Conservation (phyloP, 1,140 invertebrate species). For the Brachionus rotundiformis region DNA sequence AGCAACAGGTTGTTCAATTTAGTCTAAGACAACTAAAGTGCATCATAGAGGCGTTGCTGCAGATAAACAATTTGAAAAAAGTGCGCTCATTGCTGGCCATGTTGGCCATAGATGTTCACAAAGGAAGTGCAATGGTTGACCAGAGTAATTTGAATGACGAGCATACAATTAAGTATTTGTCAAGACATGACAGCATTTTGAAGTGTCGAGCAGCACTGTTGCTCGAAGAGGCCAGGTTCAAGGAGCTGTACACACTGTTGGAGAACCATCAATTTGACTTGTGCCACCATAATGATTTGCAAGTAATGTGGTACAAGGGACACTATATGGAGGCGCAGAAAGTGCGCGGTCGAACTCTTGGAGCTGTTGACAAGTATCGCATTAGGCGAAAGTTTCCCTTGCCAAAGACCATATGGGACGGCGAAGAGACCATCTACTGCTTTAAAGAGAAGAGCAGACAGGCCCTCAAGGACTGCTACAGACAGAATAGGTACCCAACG, state of each 20-base stretch:
- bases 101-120: neutral
- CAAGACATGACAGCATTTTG: conserved; percentile 77
- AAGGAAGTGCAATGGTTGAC: neutral
- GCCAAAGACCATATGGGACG: conserved; percentile 97
- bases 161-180: neutral
- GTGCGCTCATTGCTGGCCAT: neutral
- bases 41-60: conserved; percentile 31
- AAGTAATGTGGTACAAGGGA: conserved; percentile 74
- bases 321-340: conserved; percentile 89
- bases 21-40: conserved; percentile 29
- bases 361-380: conserved; percentile 90
- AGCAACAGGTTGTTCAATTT: conserved; percentile 31
- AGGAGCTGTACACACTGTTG: conserved; percentile 90
- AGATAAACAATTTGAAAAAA: conserved; percentile 45
- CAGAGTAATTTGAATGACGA: neutral
- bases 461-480: conserved; percentile 79
- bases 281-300: conserved; percentile 92
- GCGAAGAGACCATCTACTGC: conserved; percentile 97
- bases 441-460: conserved; percentile 80
- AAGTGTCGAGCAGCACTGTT: conserved; percentile 97
- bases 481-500: conserved; percentile 87
- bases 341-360: conserved; percentile 83
- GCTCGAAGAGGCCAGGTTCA: conserved; percentile 75
- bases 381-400: conserved; percentile 93
- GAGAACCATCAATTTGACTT: conserved; percentile 92